Percentiles rank a stretch among this genome's conserved stretches.
Evolutionary conservation across 2,797 vertebrate genomes (phyloP).

Genomic region (Peromyscus aztecus): DNA sequence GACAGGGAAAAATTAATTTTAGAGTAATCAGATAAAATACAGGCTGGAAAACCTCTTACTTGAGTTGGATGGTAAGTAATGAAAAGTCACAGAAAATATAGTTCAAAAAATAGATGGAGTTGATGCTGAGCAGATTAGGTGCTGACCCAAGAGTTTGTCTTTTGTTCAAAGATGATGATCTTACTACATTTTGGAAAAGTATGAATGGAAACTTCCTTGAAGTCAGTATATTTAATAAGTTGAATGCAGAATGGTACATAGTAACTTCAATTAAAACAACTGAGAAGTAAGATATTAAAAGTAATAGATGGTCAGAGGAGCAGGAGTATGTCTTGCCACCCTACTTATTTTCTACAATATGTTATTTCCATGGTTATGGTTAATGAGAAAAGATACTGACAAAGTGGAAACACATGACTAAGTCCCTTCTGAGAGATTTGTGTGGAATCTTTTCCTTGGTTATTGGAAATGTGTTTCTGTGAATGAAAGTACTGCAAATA

Average conservation of each 20-base stretch:
- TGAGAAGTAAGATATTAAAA: background rate
- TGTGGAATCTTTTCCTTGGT: background rate
- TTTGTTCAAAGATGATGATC: background rate
- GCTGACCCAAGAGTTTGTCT: background rate
- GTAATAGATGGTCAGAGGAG: background rate
- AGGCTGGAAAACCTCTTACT: background rate
- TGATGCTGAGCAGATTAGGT: background rate
- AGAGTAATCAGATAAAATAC: background rate
- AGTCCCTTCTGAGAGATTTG: background rate
- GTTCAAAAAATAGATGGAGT: background rate
- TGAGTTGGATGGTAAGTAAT: background rate
- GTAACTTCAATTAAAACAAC: background rate
- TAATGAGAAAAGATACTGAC: background rate
- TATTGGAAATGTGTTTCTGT: background rate
- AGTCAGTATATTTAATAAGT: background rate
- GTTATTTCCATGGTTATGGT: background rate
- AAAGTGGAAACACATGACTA: no score
- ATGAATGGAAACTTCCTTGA: background rate
- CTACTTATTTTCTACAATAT: background rate
- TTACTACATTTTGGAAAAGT: background rate
- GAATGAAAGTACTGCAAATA: background rate
- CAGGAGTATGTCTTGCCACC: background rate
- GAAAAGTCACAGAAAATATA: background rate
- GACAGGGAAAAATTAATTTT: background rate
- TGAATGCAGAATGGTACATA: background rate